Percentiles rank a stretch among this genome's conserved stretches.
Conservation (phyloP, 1,140 invertebrate species). For the Hyles vespertilio region DNA sequence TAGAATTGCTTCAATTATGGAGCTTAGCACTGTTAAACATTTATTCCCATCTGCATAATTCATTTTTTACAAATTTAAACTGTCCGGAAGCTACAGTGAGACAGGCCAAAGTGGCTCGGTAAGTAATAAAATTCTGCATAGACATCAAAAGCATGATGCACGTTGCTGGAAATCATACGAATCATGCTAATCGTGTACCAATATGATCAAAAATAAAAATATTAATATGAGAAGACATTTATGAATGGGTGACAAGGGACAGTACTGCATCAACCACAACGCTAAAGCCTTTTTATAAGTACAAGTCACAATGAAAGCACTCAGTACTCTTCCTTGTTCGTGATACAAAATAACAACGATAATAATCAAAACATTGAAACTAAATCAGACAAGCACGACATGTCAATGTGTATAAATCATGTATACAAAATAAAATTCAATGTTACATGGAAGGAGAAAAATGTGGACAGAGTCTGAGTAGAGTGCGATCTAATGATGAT, state of each 20-base stretch:
- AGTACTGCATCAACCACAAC: slow-evolving; percentile 34
- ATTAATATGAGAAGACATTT: slow-evolving; percentile 38
- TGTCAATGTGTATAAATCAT: slow-evolving; percentile 45
- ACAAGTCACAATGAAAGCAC: background rate
- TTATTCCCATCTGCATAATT: slow-evolving; percentile 14
- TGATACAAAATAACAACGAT: slow-evolving; percentile 39
- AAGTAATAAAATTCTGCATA: slow-evolving; percentile 52
- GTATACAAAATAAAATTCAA: slow-evolving; percentile 48
- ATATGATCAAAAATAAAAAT: slow-evolving; percentile 47
- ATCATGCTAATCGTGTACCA: slow-evolving; percentile 65
- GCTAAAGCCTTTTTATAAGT: background rate
- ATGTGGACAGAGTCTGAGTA: slow-evolving; percentile 61
- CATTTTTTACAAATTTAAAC: slow-evolving; percentile 14
- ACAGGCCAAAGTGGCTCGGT: slow-evolving; percentile 33
- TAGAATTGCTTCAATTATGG: slow-evolving; percentile 23
- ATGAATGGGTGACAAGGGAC: slow-evolving; percentile 45
- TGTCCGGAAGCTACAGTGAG: slow-evolving; percentile 24
- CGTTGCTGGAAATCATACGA: slow-evolving; percentile 59
- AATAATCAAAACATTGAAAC: slow-evolving; percentile 45
- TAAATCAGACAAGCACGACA: slow-evolving; percentile 55
- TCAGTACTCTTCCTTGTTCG: slow-evolving; percentile 52
- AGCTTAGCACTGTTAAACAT: slow-evolving; percentile 17
- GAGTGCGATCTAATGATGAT: slow-evolving; percentile 71
- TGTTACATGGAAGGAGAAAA: slow-evolving; percentile 59
- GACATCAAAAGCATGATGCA: slow-evolving; percentile 75